These are phyloP conservation scores for Thymallus thymallus DNA, from an alignment of 2,113 vertebrate species.

Conservation along the genomic window DNA sequence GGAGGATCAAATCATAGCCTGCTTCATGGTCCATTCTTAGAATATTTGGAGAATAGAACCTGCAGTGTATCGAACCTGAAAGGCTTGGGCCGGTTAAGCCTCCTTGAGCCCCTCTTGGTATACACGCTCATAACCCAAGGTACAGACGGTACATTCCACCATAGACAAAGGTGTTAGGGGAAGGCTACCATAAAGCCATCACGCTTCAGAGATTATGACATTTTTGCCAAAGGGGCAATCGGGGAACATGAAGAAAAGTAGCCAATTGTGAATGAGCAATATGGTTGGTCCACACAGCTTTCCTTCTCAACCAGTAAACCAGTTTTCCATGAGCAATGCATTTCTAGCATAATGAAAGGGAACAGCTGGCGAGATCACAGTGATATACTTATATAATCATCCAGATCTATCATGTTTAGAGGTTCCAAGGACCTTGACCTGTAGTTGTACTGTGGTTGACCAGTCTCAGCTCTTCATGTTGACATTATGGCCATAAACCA, in stretches of 20 bases:
- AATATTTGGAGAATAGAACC: conserved; percentile 32
- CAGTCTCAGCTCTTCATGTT: too few relatives aligned
- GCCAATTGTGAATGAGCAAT: not conserved
- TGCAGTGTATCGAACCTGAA: conserved; percentile 22
- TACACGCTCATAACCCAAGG: conserved; percentile 10
- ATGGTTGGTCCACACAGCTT: too few relatives aligned
- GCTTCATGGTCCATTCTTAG: conserved; percentile 30
- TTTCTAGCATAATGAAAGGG: too few relatives aligned
- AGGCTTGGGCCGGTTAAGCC: conserved; percentile 27
- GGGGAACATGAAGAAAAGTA: not conserved
- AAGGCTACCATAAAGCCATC: not conserved
- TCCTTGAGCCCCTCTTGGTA: conserved; percentile 19
- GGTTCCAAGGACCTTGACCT: too few relatives aligned
- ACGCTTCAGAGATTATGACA: conserved; percentile 12
- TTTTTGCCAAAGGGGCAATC: not conserved
- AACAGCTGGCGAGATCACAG: too few relatives aligned
- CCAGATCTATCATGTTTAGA: too few relatives aligned
- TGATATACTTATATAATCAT: too few relatives aligned
- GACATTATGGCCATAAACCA: too few relatives aligned
- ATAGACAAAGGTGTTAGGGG: conserved; percentile 12
- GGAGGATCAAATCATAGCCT: not conserved
- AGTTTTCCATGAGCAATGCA: too few relatives aligned
- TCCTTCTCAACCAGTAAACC: too few relatives aligned
- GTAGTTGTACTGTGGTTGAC: too few relatives aligned
- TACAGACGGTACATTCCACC: conserved; percentile 5